These are phyloP conservation scores for Drosophila sordidapex DNA, from an alignment of 2,888 invertebrate species.

Conservation along the genomic window DNA sequence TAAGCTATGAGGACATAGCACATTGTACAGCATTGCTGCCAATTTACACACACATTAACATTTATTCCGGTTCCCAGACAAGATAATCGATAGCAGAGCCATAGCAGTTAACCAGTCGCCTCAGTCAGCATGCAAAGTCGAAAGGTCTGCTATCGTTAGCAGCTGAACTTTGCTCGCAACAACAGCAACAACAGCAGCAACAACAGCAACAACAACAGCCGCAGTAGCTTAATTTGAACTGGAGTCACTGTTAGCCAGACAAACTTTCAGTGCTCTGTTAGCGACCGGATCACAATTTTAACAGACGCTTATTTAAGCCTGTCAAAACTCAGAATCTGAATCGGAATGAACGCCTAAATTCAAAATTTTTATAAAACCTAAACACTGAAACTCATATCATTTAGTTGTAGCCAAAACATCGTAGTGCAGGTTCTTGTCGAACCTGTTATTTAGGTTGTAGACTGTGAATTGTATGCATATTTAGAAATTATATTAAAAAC, in stretches of 20 bases:
- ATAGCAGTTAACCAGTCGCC: slow-evolving; percentile 21
- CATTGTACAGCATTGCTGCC: background rate
- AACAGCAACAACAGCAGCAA: background rate
- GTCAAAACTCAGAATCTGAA: background rate
- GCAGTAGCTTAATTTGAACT: background rate
- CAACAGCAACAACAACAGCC: background rate
- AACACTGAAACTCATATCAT: background rate
- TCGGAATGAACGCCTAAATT: background rate
- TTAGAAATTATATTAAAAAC: background rate
- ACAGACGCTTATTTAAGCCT: background rate
- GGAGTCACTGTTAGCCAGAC: background rate
- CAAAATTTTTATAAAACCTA: background rate
- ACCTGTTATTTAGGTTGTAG: background rate
- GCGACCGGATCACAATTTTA: background rate
- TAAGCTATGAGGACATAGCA: background rate
- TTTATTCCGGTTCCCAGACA: background rate
- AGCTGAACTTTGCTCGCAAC: slow-evolving; percentile 43
- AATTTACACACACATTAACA: slow-evolving; percentile 1
- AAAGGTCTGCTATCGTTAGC: slow-evolving; percentile 27
- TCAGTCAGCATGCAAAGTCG: slow-evolving; percentile 30
- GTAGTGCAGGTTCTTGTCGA: background rate
- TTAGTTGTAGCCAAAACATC: background rate
- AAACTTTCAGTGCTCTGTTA: background rate
- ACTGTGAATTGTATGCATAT: background rate
- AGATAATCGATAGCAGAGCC: slow-evolving; percentile 26